These are phyloP conservation scores for Ditylenchus dipsaci DNA, from an alignment of 1,140 invertebrate genomes.

Conservation along the genomic window DNA sequence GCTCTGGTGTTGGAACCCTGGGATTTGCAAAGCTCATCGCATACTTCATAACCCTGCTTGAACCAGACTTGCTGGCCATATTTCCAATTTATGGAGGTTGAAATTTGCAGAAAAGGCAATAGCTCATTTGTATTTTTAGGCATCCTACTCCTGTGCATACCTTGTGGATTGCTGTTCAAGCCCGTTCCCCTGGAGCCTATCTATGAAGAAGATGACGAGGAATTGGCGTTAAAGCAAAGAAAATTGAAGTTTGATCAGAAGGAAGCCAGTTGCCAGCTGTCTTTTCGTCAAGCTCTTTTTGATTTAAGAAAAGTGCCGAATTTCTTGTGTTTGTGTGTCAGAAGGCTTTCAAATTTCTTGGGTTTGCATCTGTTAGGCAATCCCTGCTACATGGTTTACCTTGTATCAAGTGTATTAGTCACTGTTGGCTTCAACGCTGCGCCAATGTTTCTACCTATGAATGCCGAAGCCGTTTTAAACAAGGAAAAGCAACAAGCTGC, in stretches of 20 bases:
- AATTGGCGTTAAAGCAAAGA: slow-evolving; percentile 21
- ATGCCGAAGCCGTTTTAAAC: slow-evolving; percentile 55
- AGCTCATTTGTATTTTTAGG: slow-evolving; percentile 25
- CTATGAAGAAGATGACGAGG: slow-evolving; percentile 48
- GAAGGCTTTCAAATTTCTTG: slow-evolving; percentile 72
- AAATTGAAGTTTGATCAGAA: background rate
- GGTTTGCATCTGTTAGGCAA: slow-evolving; percentile 77
- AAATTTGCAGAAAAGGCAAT: background rate
- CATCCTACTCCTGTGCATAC: slow-evolving; percentile 64
- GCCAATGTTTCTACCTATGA: slow-evolving; percentile 68
- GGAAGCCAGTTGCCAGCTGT: too few relatives aligned
- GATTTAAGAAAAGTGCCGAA: too few relatives aligned
- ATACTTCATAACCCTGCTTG: background rate
- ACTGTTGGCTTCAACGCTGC: slow-evolving; percentile 87
- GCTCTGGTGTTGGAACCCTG: slow-evolving; percentile 73
- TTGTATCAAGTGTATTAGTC: background rate
- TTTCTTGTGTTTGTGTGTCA: slow-evolving; percentile 20
- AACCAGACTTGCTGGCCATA: background rate
- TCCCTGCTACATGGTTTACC: slow-evolving; percentile 81
- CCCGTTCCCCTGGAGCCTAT: slow-evolving; percentile 67
- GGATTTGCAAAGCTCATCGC: background rate
- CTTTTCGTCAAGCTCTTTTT: too few relatives aligned
- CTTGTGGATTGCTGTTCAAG: slow-evolving; percentile 78
- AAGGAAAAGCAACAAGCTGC: slow-evolving; percentile 72
- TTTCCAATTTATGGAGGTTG: background rate